phyloP scores from a whole-genome alignment of 2,113 vertebrate genomes.

The Vireo altiloquus region DNA sequence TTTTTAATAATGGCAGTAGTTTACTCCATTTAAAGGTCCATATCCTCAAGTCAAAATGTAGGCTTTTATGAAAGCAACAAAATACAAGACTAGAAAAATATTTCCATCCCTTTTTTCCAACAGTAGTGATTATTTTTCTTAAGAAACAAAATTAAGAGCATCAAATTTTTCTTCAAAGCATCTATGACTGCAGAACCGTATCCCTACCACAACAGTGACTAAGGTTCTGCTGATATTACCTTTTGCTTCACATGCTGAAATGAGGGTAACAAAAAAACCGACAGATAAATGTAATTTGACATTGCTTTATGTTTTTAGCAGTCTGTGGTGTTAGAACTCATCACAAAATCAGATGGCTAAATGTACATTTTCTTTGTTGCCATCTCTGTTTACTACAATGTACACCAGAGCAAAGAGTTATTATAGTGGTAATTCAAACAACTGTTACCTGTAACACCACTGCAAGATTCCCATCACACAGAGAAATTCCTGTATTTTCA shows the following conservation, averaged over 20 bases:
- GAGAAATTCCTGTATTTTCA: background rate
- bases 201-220: background rate
- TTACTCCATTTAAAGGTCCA: slow-evolving; percentile 37
- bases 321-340: background rate
- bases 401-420: background rate
- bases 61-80: slow-evolving; percentile 16
- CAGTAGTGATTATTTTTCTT: background rate
- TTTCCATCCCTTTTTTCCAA: background rate
- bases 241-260: background rate
- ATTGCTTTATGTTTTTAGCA: background rate
- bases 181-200: background rate
- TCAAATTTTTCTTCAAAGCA: background rate
- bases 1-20: slow-evolving; percentile 54
- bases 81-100: background rate
- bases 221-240: background rate
- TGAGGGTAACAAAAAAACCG: background rate
- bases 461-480: background rate
- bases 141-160: background rate
- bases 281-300: background rate
- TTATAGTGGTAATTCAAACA: background rate
- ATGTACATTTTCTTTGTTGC: background rate
- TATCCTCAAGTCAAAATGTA: slow-evolving; percentile 24
- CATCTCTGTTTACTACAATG: background rate
- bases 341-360: background rate
- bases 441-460: background rate